These are phyloP conservation scores for Leptodactylus fallax DNA, from an alignment of 2,797 vertebrate species.

Conservation along the genomic window DNA sequence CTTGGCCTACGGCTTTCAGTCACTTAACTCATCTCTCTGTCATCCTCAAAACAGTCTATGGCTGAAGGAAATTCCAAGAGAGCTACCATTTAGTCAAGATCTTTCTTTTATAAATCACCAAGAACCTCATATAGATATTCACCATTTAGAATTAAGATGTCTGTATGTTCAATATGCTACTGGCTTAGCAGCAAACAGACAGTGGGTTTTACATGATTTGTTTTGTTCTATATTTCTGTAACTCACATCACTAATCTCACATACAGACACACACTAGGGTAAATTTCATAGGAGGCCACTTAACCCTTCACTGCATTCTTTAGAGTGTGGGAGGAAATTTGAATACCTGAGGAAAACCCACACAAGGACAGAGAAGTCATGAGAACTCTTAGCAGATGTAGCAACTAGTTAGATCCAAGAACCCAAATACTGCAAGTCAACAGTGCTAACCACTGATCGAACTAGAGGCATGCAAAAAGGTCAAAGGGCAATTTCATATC, in stretches of 20 bases:
- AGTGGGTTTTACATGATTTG: not conserved
- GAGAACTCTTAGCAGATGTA: not conserved
- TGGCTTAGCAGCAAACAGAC: not conserved
- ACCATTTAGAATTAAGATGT: not conserved
- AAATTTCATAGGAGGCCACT: not conserved
- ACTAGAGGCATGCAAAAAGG: too few species aligned
- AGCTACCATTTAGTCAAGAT: slow-evolving; percentile 46
- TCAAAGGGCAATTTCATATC: too few species aligned
- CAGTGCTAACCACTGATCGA: not conserved
- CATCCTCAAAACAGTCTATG: slow-evolving; percentile 62
- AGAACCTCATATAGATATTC: slow-evolving; percentile 3
- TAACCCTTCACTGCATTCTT: not conserved
- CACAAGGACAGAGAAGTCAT: not conserved
- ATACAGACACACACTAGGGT: not conserved
- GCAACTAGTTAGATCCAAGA: not conserved
- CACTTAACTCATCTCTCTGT: slow-evolving; percentile 73
- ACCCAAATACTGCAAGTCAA: not conserved
- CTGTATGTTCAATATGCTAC: not conserved
- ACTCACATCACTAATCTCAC: not conserved
- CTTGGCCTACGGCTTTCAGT: slow-evolving; percentile 69
- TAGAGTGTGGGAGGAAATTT: not conserved
- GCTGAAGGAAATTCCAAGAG: slow-evolving; percentile 56
- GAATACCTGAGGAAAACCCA: not conserved
- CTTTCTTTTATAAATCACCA: slow-evolving; percentile 24
- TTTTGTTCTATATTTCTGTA: not conserved